Conservation (phyloP, 1,140 invertebrate genomes). For the Xylocopa sonorina region DNA sequence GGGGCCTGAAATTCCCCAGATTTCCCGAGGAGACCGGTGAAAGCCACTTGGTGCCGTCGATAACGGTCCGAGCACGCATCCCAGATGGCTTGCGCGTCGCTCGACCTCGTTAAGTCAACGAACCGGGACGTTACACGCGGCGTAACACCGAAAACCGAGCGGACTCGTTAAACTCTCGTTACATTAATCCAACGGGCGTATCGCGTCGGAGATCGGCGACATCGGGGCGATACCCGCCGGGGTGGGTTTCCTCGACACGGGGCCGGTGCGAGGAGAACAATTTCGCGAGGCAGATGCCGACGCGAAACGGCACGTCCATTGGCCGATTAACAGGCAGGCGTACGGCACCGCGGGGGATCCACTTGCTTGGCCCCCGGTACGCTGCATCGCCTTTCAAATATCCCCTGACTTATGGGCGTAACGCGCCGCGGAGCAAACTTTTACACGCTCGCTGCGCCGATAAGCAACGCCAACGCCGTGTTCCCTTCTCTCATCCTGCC, state of each 20-base stretch:
- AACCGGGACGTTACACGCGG: not conserved
- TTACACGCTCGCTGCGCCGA: slow-evolving; percentile 48
- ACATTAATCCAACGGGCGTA: not conserved
- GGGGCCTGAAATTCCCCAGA: slow-evolving; percentile 2
- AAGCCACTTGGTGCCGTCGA: not conserved
- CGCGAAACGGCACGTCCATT: slow-evolving; percentile 52
- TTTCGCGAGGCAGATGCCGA: slow-evolving; percentile 6
- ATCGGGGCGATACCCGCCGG: not conserved
- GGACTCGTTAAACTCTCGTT: not conserved
- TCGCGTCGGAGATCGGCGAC: slow-evolving; percentile 24
- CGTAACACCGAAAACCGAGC: not conserved
- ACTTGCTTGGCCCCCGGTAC: slow-evolving; percentile 67
- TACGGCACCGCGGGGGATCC: slow-evolving; percentile 71
- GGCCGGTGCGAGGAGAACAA: too few relatives aligned
- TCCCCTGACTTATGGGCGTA: slow-evolving; percentile 68
- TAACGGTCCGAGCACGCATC: not conserved
- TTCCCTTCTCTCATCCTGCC: slow-evolving; percentile 28
- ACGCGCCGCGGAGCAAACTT: slow-evolving; percentile 61
- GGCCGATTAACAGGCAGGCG: slow-evolving; percentile 71
- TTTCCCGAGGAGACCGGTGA: too few relatives aligned
- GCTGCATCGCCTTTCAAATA: slow-evolving; percentile 67
- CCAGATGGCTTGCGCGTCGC: not conserved
- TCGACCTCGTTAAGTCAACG: not conserved
- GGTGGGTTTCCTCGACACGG: not conserved
- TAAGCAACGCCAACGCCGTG: slow-evolving; percentile 46